phyloP scores from a whole-genome alignment of 2,113 vertebrate genomes.

The Odobenus rosmarus region DNA sequence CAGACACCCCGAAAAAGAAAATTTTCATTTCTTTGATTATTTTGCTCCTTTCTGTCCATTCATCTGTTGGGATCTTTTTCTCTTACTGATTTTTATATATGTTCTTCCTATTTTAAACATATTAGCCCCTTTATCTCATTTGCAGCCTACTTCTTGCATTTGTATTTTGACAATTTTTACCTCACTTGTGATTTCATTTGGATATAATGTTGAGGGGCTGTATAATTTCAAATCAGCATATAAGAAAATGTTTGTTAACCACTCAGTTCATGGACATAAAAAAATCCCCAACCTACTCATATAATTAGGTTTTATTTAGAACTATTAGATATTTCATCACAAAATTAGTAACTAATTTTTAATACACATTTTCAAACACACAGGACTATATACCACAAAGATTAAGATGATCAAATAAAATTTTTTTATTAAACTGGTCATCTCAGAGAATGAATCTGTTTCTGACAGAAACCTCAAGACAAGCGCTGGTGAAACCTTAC shows the following conservation, averaged over 20 bases:
- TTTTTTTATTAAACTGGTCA: neutral
- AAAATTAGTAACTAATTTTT: neutral
- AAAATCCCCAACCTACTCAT: neutral
- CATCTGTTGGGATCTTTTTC: neutral
- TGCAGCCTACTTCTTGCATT: neutral
- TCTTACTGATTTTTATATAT: slow-evolving; percentile 3
- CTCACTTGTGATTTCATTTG: slow-evolving; percentile 8
- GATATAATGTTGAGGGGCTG: neutral
- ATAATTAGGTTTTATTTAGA: slow-evolving; percentile 27
- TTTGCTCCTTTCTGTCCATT: neutral
- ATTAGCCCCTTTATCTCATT: neutral
- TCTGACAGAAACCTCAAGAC: neutral
- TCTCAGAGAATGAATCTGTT: neutral
- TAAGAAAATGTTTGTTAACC: slow-evolving; percentile 15
- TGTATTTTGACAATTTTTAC: slow-evolving; percentile 13
- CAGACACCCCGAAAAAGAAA: neutral
- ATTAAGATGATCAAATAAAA: neutral
- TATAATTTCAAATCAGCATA: slow-evolving; percentile 30
- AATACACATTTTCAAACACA: neutral
- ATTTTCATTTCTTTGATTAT: neutral
- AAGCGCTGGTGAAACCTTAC: neutral
- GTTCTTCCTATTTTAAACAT: slow-evolving; percentile 37
- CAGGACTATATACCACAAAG: neutral
- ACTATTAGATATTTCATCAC: neutral
- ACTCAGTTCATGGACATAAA: neutral